Evolutionary conservation across 2,113 vertebrate species (phyloP).

Genomic region (Petroica traversi): DNA sequence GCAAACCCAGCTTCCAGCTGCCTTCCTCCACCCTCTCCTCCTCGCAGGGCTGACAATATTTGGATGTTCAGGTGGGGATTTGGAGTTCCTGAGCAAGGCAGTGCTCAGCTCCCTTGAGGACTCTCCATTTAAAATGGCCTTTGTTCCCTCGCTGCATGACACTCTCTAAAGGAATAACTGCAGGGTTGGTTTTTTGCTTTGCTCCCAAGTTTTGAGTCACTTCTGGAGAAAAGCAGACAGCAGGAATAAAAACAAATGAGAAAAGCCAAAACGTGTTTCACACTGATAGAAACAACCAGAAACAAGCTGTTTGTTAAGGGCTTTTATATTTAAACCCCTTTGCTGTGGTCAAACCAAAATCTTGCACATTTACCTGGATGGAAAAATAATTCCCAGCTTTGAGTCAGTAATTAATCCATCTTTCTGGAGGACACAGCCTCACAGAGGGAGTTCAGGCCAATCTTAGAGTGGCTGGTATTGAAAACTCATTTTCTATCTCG

Average conservation of each 20-base stretch:
- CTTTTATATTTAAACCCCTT: not conserved
- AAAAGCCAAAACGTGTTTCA: not conserved
- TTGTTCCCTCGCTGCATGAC: not conserved
- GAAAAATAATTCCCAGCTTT: not conserved
- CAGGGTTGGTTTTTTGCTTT: not conserved
- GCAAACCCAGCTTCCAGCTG: not conserved
- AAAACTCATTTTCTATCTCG: not conserved
- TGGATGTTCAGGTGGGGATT: not conserved
- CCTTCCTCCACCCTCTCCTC: not conserved
- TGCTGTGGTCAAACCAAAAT: not conserved
- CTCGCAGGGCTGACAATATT: not conserved
- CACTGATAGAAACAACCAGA: not conserved
- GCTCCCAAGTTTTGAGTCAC: not conserved
- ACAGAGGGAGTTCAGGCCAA: not conserved
- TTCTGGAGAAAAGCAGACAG: constrained; percentile 17
- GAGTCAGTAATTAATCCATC: constrained; percentile 16
- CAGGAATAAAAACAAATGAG: constrained; percentile 2
- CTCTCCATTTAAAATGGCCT: not conserved
- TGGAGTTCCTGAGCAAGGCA: not conserved
- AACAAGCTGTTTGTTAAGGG: not conserved
- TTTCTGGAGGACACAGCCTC: not conserved
- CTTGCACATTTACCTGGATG: not conserved
- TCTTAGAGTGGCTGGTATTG: not conserved
- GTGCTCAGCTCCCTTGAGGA: not conserved
- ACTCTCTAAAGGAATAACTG: not conserved